Base-by-base conservation (phyloP, 2,888 invertebrate genomes). In the Leuctra nigra region DNA sequence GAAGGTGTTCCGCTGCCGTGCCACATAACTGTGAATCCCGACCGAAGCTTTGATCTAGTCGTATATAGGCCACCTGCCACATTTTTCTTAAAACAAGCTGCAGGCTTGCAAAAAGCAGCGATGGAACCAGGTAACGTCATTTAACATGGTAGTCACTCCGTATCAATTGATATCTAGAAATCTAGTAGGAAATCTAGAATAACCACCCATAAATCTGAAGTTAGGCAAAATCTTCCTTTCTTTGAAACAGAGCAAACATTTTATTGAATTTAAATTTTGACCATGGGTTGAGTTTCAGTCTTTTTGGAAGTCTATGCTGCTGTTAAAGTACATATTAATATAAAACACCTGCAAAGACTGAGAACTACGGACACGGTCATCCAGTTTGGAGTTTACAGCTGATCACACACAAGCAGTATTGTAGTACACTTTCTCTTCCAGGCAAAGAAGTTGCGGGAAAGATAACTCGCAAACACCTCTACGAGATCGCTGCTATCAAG, bases 401-500 rank as follows among this genome's bases (percentile, higher is more conserved):
- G 11, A 29, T 29, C 6, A 29, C 29, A 29, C 29, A 29, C 11
- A 11, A 7, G 29, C 29, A 29, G 54, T 7, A 18, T 24, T 33
- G 36, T 20, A 22, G 20, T n/a, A n/a, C n/a, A n/a, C n/a, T n/a
- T 56, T 53, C 44, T 29, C 59, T 67, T 71, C 38, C 66, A 87
- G 91, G 83, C 0, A 77, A 73, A 53, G 93, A 96, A 73, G 73
- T 82, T 23, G 82, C 87, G 64, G 99, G 99, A 1, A 93, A 87
- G 77, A 81, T 99, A 56, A 91, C 95, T 0, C 68, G 91, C 1
- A 98, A 95, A 71, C 99, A 99, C 73, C 72, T 99, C 13, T 99
- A 96, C 73, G 99, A 99, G 81, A 99, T 99, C 68, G 98, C 99
- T 0, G 80, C 84, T 72, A 88, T 99, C n/a, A 98, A 99, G 73